Base-by-base conservation (phyloP, 2,888 invertebrate genomes). In the Drosophila falleni region DNA sequence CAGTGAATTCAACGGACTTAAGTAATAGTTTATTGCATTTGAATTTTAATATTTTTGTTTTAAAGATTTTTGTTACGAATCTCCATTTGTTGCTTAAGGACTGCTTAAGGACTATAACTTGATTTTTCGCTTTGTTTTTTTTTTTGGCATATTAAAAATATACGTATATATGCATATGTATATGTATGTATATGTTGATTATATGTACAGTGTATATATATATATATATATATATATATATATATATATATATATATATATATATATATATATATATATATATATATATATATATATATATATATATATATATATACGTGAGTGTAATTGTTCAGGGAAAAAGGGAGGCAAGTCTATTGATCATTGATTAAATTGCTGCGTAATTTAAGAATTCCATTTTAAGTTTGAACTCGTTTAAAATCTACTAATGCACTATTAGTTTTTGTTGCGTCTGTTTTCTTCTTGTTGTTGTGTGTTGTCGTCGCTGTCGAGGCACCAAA, bases 351-450 rank as follows among this genome's bases (percentile, higher is more conserved):
- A 67, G 72, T 72, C 61, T 63, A 73, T 64, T 54, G 54, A 49
- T 68, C 60, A 50, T 64, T 58, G 62, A 72, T 69, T 63, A 68
- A 65, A 55, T 51, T 69, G 63, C 60, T 66, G 69, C 42, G 16
- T 56, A 35, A 44, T 72, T 65, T 64, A 58, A 33, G 53, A 55
- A 35, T 49, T 47, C 41, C 8, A 10, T 44, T 81, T 73, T 78
- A 26, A 71, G 56, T 63, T 81, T 67, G 63, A 76, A 82, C 83
- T 85, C 54, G 62, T 74, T 89, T 89, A 73, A 87, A 44, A 87
- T 37, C 87, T 84, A 87, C 75, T 84, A 84, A 89, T 84, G 89
- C 83, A 84, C 83, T 89, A 78, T 80, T 86, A 72, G 75, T 87
- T 81, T 11, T 26, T 46, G 78, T 81, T 89, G 89, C 68, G 87